Evolutionary conservation across 2,888 invertebrate genomes (phyloP).

Genomic region (Cyrtodaria siliqua): DNA sequence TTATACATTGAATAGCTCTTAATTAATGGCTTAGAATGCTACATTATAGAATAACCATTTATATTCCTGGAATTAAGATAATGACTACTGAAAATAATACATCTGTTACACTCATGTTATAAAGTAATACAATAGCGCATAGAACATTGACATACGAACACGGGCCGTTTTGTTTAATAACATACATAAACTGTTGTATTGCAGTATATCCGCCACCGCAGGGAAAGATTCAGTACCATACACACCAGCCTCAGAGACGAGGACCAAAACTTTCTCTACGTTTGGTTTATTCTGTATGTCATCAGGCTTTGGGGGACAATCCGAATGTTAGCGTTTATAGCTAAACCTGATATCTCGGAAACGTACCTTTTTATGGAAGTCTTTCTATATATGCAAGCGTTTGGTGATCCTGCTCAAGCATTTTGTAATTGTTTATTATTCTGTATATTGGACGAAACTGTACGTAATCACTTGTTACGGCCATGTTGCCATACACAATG

Average conservation of each 20-base stretch:
- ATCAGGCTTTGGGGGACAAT: constrained; percentile 61
- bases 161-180: background rate
- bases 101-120: too few relatives aligned
- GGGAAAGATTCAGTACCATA: constrained; percentile 8
- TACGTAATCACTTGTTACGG: background rate
- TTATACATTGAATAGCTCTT: too few relatives aligned
- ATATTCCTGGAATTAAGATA: too few relatives aligned
- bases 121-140: too few relatives aligned
- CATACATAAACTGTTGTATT: background rate
- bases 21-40: too few relatives aligned
- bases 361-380: constrained; percentile 5
- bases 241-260: constrained; percentile 45
- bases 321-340: constrained; percentile 29
- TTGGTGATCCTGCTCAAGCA: constrained; percentile 59
- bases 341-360: too few relatives aligned
- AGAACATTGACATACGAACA: too few relatives aligned
- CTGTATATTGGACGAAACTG: constrained; percentile 55
- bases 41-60: too few relatives aligned
- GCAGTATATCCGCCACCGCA: constrained; percentile 7
- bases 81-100: too few relatives aligned
- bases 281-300: constrained; percentile 54
- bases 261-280: constrained; percentile 55
- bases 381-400: constrained; percentile 50
- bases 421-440: constrained; percentile 59
- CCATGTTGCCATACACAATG: too few relatives aligned